Base-by-base conservation (phyloP, 1,140 invertebrate species). In the Philopotamus ludificatus region DNA sequence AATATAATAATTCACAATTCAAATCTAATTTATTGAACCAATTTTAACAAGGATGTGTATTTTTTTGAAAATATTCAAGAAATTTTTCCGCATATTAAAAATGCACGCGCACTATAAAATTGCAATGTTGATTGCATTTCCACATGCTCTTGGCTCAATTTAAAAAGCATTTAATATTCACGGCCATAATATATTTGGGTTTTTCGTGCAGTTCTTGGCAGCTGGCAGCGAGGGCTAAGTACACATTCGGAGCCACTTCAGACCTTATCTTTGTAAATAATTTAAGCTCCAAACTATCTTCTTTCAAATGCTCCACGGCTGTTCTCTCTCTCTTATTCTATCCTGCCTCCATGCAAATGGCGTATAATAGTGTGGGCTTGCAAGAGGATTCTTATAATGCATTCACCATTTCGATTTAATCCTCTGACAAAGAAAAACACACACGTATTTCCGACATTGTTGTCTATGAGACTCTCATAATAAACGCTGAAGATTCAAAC, bases 161-260 rank as follows among this genome's bases (percentile, higher is more conserved):
- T 34, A 25, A 55, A 55, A 55, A 2, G 51, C 51, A 16, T 25
- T 55, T 55, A 55, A 55, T 25, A 55, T 55, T 55, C 51, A 55
- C 26, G 26, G 28, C 26, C 20, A 18, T 55, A 55, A 34, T 50
- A 50, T 50, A 50, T 55, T 55, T 55, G 21, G 51, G 12, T 39
- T 34, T 34, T 45, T 15, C 23, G 12, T 9, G 34, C 34, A 45
- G 39, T 58, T 58, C 39, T 58, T 44, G 55, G 55, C 55, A 45
- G 39, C 39, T 45, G 22, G 20, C 20, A 21, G 7, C 20, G 22
- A 18, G n/a, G 26, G 28, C 55, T 21, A 58, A 58, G 21, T 23
- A 58, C 55, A 58, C 28, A 42, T 58, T 23, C 51, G 4, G 23
- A 26, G 22, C 23, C 51, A 26, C 44, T 54, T 54, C 20, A 58